Evolutionary conservation across 2,888 invertebrate species (phyloP).

Genomic region (Portevinia maculata): DNA sequence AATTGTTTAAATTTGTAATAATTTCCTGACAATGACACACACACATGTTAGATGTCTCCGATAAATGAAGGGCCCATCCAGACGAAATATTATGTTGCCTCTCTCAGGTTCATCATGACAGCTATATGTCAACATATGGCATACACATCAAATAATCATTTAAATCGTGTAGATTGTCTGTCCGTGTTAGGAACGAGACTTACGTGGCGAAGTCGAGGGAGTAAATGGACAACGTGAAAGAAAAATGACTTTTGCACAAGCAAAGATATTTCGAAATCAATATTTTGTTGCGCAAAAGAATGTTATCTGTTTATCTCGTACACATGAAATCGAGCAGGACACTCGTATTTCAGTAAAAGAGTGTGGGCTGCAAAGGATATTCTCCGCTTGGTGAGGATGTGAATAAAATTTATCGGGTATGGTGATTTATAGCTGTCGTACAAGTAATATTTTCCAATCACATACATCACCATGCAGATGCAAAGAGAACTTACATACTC

Average conservation of each 20-base stretch:
- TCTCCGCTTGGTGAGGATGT: constrained; percentile 9
- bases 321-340: too few relatives aligned
- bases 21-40: constrained; percentile 61
- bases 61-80: constrained; percentile 10
- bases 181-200: background rate
- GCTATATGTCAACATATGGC: constrained; percentile 68
- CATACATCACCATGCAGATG: constrained; percentile 4
- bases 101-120: constrained; percentile 38
- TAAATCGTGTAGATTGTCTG: constrained; percentile 31
- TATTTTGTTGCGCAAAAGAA: constrained; percentile 66
- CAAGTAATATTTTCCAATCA: constrained; percentile 59
- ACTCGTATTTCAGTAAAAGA: constrained; percentile 11
- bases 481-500: background rate
- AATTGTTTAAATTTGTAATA: constrained; percentile 56
- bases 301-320: constrained; percentile 32
- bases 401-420: constrained; percentile 63
- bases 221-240: background rate
- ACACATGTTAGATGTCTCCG: background rate
- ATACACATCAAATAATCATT: constrained; percentile 68
- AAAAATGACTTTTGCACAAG: constrained; percentile 53
- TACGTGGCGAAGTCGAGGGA: background rate
- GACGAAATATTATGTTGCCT: background rate
- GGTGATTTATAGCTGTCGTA: constrained; percentile 70
- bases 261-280: constrained; percentile 71
- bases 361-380: constrained; percentile 25